A percentile compares a stretch with the other conserved stretches of the same genome.
Evolutionary conservation across 2,888 invertebrate genomes (phyloP).

Genomic region (Mycalesis mineus): DNA sequence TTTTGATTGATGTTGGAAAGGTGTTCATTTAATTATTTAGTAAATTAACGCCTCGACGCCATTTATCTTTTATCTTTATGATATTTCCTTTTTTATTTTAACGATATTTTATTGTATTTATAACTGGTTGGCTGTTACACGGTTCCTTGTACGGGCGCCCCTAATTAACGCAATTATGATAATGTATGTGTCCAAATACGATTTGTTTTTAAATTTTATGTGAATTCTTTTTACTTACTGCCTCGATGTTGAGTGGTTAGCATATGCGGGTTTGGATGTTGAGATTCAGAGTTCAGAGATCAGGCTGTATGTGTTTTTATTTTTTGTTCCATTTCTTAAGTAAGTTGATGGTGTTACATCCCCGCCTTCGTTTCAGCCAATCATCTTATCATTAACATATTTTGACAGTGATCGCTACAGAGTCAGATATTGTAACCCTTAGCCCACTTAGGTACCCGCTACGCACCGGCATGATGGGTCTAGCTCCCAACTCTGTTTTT

Average conservation of each 20-base stretch:
- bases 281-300: too few relatives aligned
- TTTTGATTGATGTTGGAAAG: slow-evolving; percentile 6
- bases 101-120: not conserved
- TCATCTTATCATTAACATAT: too few relatives aligned
- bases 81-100: not conserved
- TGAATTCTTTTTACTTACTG: not conserved
- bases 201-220: not conserved
- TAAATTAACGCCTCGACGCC: not conserved
- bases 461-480: too few relatives aligned
- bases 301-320: too few relatives aligned
- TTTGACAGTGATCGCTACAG: too few relatives aligned
- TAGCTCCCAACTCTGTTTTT: too few relatives aligned
- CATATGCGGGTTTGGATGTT: too few relatives aligned
- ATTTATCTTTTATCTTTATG: not conserved
- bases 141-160: not conserved
- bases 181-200: slow-evolving; percentile 1
- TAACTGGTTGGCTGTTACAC: not conserved
- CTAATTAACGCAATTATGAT: slow-evolving; percentile 6
- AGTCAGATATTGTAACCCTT: too few relatives aligned
- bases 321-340: too few relatives aligned
- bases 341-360: too few relatives aligned
- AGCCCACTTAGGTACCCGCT: too few relatives aligned
- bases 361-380: too few relatives aligned
- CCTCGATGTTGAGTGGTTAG: not conserved
- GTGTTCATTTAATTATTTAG: slow-evolving; percentile 7